Conservation (phyloP, 92 coral and sea anemone genomes). For the Pocillopora grandis region DNA sequence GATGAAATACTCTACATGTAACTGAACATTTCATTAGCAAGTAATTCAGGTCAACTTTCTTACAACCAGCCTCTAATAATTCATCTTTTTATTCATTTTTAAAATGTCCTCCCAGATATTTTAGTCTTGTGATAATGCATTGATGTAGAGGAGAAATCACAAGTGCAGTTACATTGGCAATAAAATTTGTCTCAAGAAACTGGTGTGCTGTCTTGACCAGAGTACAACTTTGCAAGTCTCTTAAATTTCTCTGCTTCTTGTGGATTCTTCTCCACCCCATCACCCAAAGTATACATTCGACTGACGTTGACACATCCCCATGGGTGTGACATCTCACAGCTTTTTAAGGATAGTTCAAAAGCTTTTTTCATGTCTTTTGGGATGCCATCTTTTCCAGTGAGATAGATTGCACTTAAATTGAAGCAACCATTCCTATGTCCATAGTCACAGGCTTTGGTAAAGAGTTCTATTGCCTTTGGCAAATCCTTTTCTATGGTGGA, state of each 20-base stretch:
- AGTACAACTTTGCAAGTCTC: slow-evolving; percentile 78
- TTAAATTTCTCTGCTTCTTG: slow-evolving; percentile 80
- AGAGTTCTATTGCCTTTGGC: slow-evolving; percentile 78
- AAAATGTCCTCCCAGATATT: no score
- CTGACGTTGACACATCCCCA: slow-evolving; percentile 98
- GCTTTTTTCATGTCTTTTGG: slow-evolving; percentile 91
- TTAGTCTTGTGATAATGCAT: no score
- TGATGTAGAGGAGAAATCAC: no score
- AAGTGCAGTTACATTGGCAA: no score
- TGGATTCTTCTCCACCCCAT: slow-evolving; percentile 78
- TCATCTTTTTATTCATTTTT: no score
- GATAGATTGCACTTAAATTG: slow-evolving; percentile 84
- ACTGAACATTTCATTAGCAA: no score
- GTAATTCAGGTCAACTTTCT: no score
- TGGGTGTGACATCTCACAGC: slow-evolving; percentile 90
- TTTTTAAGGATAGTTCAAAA: slow-evolving; percentile 80
- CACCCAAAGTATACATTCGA: slow-evolving; percentile 90
- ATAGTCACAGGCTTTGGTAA: slow-evolving; percentile 73
- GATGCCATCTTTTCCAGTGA: slow-evolving; percentile 84
- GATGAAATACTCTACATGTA: no score
- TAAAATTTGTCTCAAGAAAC: no score
- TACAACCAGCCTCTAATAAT: no score
- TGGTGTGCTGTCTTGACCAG: slow-evolving; percentile 50
- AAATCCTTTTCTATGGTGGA: slow-evolving; percentile 74
- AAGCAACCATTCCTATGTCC: slow-evolving; percentile 92